phyloP scores from a whole-genome alignment of 2,113 vertebrate species.

The Oxyura jamaicensis region DNA sequence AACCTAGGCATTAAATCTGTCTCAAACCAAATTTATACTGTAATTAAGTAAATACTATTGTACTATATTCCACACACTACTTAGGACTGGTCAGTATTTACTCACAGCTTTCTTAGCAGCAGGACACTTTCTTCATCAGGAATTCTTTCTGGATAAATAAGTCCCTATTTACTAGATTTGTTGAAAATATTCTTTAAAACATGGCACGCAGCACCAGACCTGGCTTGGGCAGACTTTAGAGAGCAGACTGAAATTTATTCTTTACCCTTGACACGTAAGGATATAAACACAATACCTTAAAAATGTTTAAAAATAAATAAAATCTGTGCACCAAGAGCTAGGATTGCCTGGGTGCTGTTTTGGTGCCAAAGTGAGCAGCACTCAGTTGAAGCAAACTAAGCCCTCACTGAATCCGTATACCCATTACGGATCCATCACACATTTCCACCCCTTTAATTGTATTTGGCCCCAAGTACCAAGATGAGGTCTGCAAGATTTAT shows the following conservation, averaged over 20 bases:
- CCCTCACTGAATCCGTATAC: not conserved
- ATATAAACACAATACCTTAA: not conserved
- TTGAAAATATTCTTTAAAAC: not conserved
- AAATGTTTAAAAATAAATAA: too few relatives aligned
- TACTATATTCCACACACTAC: not conserved
- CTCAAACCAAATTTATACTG: not conserved
- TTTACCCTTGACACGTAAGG: not conserved
- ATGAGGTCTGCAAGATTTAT: not conserved
- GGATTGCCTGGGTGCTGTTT: not conserved
- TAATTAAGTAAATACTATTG: not conserved
- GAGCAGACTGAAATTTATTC: not conserved
- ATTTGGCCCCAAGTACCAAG: not conserved
- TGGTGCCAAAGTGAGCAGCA: not conserved
- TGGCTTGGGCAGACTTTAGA: not conserved
- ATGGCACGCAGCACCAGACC: not conserved
- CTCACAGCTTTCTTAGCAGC: not conserved
- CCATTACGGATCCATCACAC: not conserved
- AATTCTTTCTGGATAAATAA: not conserved
- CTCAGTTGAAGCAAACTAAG: not conserved
- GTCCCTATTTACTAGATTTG: not conserved
- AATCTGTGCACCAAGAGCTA: not conserved
- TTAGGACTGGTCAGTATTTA: not conserved
- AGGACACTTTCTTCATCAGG: not conserved
- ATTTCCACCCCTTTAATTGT: not conserved
- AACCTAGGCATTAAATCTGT: not conserved